A percentile compares a stretch with the other conserved stretches of the same genome.
These are phyloP conservation scores for Drosophila paramelanica DNA, from an alignment of 2,888 invertebrate species.

Conservation along the genomic window DNA sequence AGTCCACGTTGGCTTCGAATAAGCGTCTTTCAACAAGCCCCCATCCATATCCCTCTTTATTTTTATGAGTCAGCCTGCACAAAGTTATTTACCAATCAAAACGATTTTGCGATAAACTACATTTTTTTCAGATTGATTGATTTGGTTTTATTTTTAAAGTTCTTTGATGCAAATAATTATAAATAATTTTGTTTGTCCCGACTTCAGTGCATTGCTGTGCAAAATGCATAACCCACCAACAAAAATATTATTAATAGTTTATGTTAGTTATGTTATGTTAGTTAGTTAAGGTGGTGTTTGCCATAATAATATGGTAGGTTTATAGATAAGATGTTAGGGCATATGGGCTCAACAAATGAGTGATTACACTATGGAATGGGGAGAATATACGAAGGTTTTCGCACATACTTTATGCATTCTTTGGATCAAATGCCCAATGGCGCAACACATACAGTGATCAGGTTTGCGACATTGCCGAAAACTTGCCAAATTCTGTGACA, in stretches of 20 bases:
- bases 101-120: too few species aligned
- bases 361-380: too few species aligned
- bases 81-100: conserved; percentile 1
- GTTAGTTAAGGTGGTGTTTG: too few species aligned
- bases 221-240: too few species aligned
- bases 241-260: not conserved
- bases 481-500: not conserved
- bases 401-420: too few species aligned
- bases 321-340: too few species aligned
- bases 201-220: not conserved
- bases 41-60: not conserved
- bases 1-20: conserved; percentile 22
- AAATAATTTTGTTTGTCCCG: not conserved
- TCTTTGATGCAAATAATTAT: too few species aligned
- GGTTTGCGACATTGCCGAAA: not conserved
- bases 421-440: too few species aligned
- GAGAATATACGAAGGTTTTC: too few species aligned
- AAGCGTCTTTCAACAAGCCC: not conserved
- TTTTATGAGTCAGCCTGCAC: conserved; percentile 8
- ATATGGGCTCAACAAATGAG: too few species aligned
- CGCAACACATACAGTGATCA: too few species aligned
- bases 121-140: not conserved
- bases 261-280: not conserved
- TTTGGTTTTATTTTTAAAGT: not conserved
- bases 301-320: too few species aligned